phyloP scores from a whole-genome alignment of 2,797 vertebrate genomes.

The Lacerta viridis region DNA sequence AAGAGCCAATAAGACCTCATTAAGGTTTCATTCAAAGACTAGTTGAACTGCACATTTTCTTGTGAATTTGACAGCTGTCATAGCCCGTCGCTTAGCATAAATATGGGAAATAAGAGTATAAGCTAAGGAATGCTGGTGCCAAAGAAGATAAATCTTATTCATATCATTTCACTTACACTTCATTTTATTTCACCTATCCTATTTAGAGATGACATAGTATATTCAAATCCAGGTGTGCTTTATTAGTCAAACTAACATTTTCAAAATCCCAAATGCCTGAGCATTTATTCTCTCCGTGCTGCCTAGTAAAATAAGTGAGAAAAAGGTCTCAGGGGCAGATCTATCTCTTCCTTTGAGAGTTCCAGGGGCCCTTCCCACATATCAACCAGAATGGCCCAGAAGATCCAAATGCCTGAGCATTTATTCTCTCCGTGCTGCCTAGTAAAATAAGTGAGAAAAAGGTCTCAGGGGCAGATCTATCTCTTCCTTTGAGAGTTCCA shows the following conservation, averaged over 20 bases:
- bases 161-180: not conserved
- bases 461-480: too few relatives aligned
- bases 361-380: too few relatives aligned
- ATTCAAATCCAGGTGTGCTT: not conserved
- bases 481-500: too few relatives aligned
- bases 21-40: not conserved
- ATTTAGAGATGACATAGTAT: not conserved
- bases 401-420: too few relatives aligned
- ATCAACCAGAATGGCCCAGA: too few relatives aligned
- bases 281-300: too few relatives aligned
- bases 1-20: not conserved
- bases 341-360: too few relatives aligned
- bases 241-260: too few relatives aligned
- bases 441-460: not conserved
- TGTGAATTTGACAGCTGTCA: slow-evolving; percentile 10
- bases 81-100: not conserved
- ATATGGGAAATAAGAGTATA: not conserved
- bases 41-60: not conserved
- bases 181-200: not conserved
- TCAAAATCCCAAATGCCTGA: too few relatives aligned
- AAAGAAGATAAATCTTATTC: not conserved
- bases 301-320: not conserved
- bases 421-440: too few relatives aligned
- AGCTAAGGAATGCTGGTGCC: rapidly evolving
- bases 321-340: not conserved